A percentile compares a stretch with the other conserved stretches of the same genome.
phyloP scores from a whole-genome alignment of 2,113 vertebrate genomes.

The Illadopsis cleaveri region DNA sequence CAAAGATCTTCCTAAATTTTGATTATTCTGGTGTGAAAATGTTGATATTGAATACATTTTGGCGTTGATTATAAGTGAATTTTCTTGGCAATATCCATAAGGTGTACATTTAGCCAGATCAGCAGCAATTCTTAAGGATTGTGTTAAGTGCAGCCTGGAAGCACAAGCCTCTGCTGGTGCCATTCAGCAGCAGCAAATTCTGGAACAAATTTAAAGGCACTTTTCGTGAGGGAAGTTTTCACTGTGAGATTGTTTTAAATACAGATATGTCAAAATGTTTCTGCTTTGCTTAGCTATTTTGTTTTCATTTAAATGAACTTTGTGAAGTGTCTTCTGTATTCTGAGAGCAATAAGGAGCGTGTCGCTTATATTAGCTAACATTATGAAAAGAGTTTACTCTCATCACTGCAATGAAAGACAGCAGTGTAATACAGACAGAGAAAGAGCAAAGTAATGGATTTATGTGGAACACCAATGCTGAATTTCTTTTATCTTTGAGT shows the following conservation, averaged over 20 bases:
- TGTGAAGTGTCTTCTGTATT: not conserved
- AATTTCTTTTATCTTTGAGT: slow-evolving; percentile 46
- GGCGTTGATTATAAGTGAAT: not conserved
- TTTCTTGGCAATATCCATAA: not conserved
- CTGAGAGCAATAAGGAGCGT: slow-evolving; percentile 8
- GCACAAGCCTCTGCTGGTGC: not conserved
- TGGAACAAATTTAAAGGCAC: not conserved
- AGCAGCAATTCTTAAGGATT: not conserved
- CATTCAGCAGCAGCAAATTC: not conserved
- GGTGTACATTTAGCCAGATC: not conserved
- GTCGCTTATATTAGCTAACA: not conserved
- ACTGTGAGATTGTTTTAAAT: slow-evolving; percentile 6
- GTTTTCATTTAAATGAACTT: slow-evolving; percentile 51
- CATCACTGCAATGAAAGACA: slow-evolving; percentile 31
- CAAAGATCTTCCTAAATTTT: not conserved
- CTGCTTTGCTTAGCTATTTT: slow-evolving; percentile 19
- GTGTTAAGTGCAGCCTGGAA: not conserved
- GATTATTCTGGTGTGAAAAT: not conserved
- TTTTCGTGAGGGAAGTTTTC: not conserved
- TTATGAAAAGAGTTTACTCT: slow-evolving; percentile 23
- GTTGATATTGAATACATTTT: not conserved
- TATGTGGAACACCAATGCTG: slow-evolving; percentile 25
- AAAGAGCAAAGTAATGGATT: slow-evolving; percentile 19
- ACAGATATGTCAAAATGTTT: slow-evolving; percentile 23
- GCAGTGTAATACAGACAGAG: not conserved